Evolutionary conservation across 2,797 vertebrate genomes (phyloP), one percentile per base, ranked within the genome.

Genomic region (Eptatretus atami): DNA sequence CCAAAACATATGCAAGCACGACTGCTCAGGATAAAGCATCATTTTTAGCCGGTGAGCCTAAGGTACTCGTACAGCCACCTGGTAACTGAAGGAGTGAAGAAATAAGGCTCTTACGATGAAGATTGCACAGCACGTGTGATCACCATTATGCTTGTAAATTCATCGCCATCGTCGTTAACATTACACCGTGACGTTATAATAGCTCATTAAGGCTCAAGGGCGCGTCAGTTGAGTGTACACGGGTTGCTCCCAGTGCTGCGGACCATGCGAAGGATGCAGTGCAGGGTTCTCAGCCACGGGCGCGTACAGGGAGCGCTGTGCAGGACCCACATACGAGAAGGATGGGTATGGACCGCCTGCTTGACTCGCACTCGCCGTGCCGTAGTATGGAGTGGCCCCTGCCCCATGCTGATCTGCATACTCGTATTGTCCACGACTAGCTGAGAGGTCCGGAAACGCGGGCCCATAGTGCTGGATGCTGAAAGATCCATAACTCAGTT

Each of bases 211-310:
- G 31, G 31, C 68, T 73, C 77, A 85, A 66, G 83, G 83, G 69
- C 81, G 76, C 60, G 81, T 90, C 72, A 98, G 76, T 9, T 86
- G 92, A 65, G 92, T 96, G 73, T 96, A 96, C 72, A 96, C 81
- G 0, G 90, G 86, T 76, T 93, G 87, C 68, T 98, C 92, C 92
- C 90, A 96, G 77, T 75, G 82, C 53, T 82, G 70, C 65, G 92
- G 86, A 74, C 86, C 92, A 77, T 94, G 92, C 52, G 83, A 73
- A 0, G 85, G 79, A 24, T 61, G 57, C 57, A 61, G 57, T 12
- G 57, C 15, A 10, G 57, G 15, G 15, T n/a, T 24, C 57, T 61
- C 57, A 24, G 15, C 9, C 2, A n/a, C 57, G 15, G 57, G 57
- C 57, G 57, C 57, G 57, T 61, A 61, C 57, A 61, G 57, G 15